phyloP scores from a whole-genome alignment of 2,888 invertebrate species.

The Ceraclea dissimilis region DNA sequence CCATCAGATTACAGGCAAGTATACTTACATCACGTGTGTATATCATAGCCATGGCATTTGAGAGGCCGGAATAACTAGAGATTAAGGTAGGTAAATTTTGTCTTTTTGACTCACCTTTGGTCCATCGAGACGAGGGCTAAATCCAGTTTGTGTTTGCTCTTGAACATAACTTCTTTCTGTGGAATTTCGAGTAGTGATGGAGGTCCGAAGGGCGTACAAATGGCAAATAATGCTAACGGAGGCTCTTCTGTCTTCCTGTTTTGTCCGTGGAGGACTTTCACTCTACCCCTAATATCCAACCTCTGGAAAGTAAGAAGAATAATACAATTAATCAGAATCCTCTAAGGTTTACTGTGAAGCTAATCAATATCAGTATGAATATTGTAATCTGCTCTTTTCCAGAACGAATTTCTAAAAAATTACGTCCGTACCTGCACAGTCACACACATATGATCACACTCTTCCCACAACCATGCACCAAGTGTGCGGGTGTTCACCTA shows the following conservation, averaged over 20 bases:
- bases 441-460: too few species aligned
- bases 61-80: too few species aligned
- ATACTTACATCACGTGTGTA: background rate
- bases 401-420: too few species aligned
- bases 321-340: background rate
- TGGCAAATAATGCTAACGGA: constrained; percentile 90
- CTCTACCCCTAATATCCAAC: constrained; percentile 94
- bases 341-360: too few species aligned
- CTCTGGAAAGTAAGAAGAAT: constrained; percentile 56
- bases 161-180: constrained; percentile 98
- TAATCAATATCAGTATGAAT: too few species aligned
- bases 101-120: constrained; percentile 80
- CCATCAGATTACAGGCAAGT: too few species aligned
- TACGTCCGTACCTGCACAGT: too few species aligned
- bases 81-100: too few species aligned
- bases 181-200: constrained; percentile 94
- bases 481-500: too few species aligned
- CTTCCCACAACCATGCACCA: too few species aligned
- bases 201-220: constrained; percentile 98
- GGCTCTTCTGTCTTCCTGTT: constrained; percentile 91
- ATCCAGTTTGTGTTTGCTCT: constrained; percentile 98
- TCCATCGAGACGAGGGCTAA: constrained; percentile 96
- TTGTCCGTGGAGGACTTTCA: constrained; percentile 94
- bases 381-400: too few species aligned
- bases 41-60: background rate